phyloP scores from a whole-genome alignment of 2,113 vertebrate species.

The Psilopogon haemacephalus region DNA sequence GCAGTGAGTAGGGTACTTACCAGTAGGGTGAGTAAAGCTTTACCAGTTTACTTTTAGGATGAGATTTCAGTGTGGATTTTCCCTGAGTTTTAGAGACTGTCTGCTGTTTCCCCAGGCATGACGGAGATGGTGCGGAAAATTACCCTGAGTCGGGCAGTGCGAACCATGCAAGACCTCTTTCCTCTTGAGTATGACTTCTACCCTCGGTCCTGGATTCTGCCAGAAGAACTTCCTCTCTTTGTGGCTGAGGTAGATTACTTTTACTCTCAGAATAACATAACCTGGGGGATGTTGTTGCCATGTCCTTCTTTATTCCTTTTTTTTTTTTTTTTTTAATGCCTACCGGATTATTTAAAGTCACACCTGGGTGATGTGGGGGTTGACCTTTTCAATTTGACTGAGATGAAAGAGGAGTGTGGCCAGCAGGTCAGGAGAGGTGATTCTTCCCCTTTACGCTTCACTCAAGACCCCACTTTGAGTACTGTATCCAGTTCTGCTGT shows the following conservation, averaged over 20 bases:
- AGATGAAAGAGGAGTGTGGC: neutral
- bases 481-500: no score
- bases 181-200: constrained; percentile 97
- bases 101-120: constrained; percentile 83
- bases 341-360: neutral
- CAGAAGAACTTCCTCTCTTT: constrained; percentile 90
- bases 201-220: constrained; percentile 95
- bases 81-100: neutral
- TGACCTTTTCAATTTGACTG: neutral
- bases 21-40: neutral
- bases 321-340: neutral
- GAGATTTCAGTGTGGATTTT: neutral
- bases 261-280: neutral
- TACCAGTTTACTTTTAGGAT: neutral
- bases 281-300: neutral
- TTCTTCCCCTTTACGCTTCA: no score
- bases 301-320: neutral
- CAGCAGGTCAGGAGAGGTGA: no score
- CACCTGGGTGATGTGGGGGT: neutral
- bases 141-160: constrained; percentile 89
- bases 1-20: neutral
- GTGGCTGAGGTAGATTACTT: constrained; percentile 80
- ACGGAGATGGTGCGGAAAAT: constrained; percentile 93
- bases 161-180: constrained; percentile 92
- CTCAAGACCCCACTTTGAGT: no score